Percentiles rank a stretch among this genome's conserved stretches.
Conservation (phyloP, 2,888 invertebrate species). For the Fragum fragum region DNA sequence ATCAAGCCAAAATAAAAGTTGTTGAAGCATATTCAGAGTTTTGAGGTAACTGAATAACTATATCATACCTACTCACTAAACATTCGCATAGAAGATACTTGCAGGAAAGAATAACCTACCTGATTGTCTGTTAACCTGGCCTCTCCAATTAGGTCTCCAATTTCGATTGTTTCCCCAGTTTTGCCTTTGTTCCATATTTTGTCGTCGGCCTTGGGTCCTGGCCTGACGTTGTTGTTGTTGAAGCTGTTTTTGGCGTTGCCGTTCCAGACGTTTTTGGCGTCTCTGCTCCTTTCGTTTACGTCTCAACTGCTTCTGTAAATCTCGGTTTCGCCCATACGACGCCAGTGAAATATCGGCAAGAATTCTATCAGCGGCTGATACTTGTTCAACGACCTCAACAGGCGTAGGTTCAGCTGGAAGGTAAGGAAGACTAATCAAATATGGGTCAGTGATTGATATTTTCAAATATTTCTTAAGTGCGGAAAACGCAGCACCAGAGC, state of each 20-base stretch:
- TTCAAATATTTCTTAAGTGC: no score
- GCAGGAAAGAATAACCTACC: no score
- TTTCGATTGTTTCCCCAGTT: not conserved
- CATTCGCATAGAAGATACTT: no score
- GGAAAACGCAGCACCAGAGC: no score
- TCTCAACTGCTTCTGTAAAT: constrained; percentile 1
- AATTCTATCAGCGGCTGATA: not conserved
- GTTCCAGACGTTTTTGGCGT: not conserved
- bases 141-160: not conserved
- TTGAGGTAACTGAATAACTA: no score
- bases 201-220: not conserved
- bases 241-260: not conserved
- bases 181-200: not conserved
- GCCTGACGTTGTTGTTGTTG: not conserved
- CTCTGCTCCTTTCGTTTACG: not conserved
- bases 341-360: not conserved
- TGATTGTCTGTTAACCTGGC: not conserved
- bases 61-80: no score
- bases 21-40: no score
- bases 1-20: no score
- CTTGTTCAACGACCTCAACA: not conserved
- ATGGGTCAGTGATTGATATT: no score
- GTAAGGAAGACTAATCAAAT: no score
- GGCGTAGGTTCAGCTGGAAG: not conserved
- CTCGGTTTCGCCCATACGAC: constrained; percentile 6